Conservation (phyloP, 2,113 vertebrate species). For the Typhlomys cinereus region DNA sequence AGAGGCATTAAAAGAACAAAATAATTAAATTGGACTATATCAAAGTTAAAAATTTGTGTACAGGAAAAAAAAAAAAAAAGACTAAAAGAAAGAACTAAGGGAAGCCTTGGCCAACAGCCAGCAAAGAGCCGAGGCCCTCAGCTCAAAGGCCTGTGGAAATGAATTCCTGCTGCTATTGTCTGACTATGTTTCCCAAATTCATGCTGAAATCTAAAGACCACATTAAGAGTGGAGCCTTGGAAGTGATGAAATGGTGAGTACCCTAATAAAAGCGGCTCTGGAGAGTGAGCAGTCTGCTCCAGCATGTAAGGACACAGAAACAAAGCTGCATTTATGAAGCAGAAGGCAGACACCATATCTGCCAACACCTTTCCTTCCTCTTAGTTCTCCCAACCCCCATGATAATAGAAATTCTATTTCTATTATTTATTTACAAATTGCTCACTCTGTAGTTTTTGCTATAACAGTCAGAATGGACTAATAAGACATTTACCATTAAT, state of each 20-base stretch:
- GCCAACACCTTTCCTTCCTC: not conserved
- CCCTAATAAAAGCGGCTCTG: not conserved
- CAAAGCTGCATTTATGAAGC: not conserved
- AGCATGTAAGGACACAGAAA: not conserved
- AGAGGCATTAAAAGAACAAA: slow-evolving; percentile 11
- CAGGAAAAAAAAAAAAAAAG: not conserved
- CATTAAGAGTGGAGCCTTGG: not conserved
- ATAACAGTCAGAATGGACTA: not conserved
- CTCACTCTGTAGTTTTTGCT: not conserved
- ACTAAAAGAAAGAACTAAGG: not conserved
- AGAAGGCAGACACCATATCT: not conserved
- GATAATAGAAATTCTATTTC: not conserved
- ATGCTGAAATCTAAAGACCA: not conserved
- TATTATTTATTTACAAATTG: not conserved
- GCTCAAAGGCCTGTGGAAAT: not conserved
- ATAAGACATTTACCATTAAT: not conserved
- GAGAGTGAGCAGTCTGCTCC: not conserved
- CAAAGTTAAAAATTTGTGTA: slow-evolving; percentile 5
- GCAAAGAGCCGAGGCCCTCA: not conserved
- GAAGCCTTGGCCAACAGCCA: not conserved
- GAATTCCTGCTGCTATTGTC: not conserved
- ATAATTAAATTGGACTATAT: not conserved
- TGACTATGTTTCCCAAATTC: not conserved
- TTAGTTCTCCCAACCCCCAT: not conserved
- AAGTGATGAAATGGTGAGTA: not conserved